Conservation (phyloP, 2,113 vertebrate genomes). For the Scortum barcoo region DNA sequence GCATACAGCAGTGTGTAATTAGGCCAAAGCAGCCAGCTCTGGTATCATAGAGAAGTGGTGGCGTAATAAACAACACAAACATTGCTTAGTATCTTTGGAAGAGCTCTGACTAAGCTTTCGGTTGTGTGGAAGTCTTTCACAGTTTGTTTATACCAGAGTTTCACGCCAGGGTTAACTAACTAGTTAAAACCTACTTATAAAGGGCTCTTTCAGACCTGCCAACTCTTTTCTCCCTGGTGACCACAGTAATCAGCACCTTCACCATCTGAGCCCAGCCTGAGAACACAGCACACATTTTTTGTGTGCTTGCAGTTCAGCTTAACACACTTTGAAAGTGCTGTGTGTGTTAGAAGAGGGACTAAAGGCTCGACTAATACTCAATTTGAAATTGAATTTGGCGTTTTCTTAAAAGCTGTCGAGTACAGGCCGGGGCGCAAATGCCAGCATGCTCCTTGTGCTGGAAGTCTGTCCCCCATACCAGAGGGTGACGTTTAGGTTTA, state of each 20-base stretch:
- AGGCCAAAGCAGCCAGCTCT: conserved; percentile 35
- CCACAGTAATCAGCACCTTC: conserved; percentile 59
- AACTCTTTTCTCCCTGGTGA: conserved; percentile 48
- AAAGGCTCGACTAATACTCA: conserved; percentile 13
- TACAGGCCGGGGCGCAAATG: conserved; percentile 15
- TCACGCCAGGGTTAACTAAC: conserved; percentile 58
- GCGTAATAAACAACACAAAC: conserved; percentile 27
- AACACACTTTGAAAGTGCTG: conserved; percentile 10
- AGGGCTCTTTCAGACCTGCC: conserved; percentile 61
- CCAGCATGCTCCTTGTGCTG: conserved; percentile 3
- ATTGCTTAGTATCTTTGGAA: conserved; percentile 12
- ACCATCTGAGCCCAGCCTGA: conserved; percentile 41
- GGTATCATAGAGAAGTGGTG: conserved; percentile 20
- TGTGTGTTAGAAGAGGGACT: conserved; percentile 1
- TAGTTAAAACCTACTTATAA: conserved; percentile 61
- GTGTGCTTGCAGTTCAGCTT: conserved; percentile 28
- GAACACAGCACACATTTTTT: conserved; percentile 37
- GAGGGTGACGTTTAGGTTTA: background rate
- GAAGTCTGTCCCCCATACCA: conserved; percentile 22
- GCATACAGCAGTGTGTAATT: conserved; percentile 45
- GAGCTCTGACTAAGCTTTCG: conserved; percentile 27
- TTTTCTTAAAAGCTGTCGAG: conserved; percentile 23
- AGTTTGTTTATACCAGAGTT: conserved; percentile 43
- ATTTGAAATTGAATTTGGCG: conserved; percentile 18
- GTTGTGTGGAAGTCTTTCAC: conserved; percentile 15